A percentile compares a stretch with the other conserved stretches of the same genome.
Evolutionary conservation across 2,888 invertebrate species (phyloP).

Genomic region (Cantharis rufa): DNA sequence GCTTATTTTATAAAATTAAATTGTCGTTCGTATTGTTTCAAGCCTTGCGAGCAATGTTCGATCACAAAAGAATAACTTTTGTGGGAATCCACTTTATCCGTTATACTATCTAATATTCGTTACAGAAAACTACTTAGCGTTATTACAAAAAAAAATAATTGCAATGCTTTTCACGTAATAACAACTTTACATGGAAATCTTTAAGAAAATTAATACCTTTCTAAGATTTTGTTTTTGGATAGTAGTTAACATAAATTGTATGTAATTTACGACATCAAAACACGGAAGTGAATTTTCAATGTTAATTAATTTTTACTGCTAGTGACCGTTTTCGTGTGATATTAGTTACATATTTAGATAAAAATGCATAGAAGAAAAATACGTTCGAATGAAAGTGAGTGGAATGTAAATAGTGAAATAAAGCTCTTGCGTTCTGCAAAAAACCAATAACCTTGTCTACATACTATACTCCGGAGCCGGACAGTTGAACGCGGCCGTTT

Average conservation of each 20-base stretch:
- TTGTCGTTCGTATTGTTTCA: slow-evolving; percentile 6
- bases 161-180: neutral
- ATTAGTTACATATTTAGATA: too few relatives aligned
- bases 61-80: slow-evolving; percentile 38
- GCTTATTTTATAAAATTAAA: slow-evolving; percentile 9
- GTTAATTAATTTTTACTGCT: neutral
- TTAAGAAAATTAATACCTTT: neutral
- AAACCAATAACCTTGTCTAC: too few relatives aligned
- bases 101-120: slow-evolving; percentile 13
- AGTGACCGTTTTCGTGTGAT: neutral
- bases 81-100: slow-evolving; percentile 24
- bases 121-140: slow-evolving; percentile 9
- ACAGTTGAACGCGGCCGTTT: too few relatives aligned
- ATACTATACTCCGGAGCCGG: too few relatives aligned
- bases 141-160: neutral
- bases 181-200: neutral
- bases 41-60: slow-evolving; percentile 34
- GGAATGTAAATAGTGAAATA: too few relatives aligned
- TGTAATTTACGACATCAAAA: neutral
- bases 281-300: neutral
- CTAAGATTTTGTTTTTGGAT: neutral
- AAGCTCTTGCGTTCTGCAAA: too few relatives aligned
- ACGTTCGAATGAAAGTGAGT: too few relatives aligned
- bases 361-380: too few relatives aligned
- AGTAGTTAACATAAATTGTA: neutral